Conservation (phyloP, 2,797 vertebrate genomes). For the Mus spretus region DNA sequence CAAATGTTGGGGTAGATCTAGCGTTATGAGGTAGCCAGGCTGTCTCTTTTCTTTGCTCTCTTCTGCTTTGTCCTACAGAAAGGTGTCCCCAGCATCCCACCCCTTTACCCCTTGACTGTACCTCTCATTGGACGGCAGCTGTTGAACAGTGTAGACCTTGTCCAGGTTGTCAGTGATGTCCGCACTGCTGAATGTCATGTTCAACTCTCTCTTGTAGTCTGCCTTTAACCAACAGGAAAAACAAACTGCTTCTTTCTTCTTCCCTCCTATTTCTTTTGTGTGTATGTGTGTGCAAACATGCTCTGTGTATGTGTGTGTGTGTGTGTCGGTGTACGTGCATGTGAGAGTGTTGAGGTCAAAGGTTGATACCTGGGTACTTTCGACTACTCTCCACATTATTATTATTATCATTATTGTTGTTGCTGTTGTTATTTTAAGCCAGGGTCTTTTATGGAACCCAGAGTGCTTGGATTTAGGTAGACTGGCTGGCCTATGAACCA, state of each 20-base stretch:
- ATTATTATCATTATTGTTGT: neutral
- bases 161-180: too few relatives aligned
- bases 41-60: neutral
- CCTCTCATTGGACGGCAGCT: neutral
- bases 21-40: neutral
- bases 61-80: neutral
- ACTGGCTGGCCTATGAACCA: neutral
- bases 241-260: neutral
- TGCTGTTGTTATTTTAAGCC: neutral
- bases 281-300: neutral
- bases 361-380: neutral
- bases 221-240: neutral
- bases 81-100: rapidly evolving
- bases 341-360: neutral
- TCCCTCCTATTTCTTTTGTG: neutral
- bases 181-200: neutral
- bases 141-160: neutral
- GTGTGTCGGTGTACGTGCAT: too few relatives aligned
- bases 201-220: neutral
- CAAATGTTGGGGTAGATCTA: neutral
- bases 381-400: neutral
- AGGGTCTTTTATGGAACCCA: neutral
- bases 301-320: neutral
- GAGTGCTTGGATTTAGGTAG: neutral
- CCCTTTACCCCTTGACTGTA: neutral